Percentiles rank a stretch among this genome's conserved stretches.
Conservation (phyloP, 2,888 invertebrate species). For the Agonopterix alstromeriana region DNA sequence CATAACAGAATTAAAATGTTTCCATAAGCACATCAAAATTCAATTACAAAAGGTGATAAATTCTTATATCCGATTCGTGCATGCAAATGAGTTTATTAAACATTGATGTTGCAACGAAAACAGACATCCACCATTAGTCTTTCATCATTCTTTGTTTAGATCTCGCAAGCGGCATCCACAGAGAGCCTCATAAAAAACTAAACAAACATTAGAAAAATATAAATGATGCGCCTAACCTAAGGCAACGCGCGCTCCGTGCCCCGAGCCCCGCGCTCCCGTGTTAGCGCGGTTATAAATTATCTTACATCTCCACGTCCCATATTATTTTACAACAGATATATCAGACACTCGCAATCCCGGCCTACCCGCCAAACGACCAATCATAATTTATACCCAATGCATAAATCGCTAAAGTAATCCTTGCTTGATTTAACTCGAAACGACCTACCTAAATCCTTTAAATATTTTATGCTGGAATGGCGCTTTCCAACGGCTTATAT, state of each 20-base stretch:
- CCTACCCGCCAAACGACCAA: constrained; percentile 52
- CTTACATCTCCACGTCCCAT: constrained; percentile 60
- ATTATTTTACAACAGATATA: constrained; percentile 67
- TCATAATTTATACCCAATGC: constrained; percentile 55
- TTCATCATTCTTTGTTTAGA: constrained; percentile 69
- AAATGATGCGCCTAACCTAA: constrained; percentile 71
- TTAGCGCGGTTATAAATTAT: constrained; percentile 67
- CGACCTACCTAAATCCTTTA: constrained; percentile 32
- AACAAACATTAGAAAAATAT: constrained; percentile 72
- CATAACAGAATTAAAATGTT: constrained; percentile 38
- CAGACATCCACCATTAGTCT: constrained; percentile 64
- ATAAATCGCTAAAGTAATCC: constrained; percentile 54
- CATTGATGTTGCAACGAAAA: constrained; percentile 59
- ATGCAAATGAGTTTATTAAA: constrained; percentile 69
- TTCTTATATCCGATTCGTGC: constrained; percentile 43
- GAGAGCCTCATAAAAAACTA: constrained; percentile 59
- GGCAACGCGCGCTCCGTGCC: constrained; percentile 55
- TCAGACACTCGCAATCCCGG: constrained; percentile 55
- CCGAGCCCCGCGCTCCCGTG: constrained; percentile 46
- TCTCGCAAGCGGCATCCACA: constrained; percentile 54
- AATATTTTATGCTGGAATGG: constrained; percentile 34
- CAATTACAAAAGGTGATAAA: constrained; percentile 54
- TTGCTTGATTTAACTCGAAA: constrained; percentile 42
- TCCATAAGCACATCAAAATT: constrained; percentile 48
- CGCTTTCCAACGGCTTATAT: constrained; percentile 24